Evolutionary conservation across 2,888 invertebrate genomes (phyloP), one percentile per base, ranked within the genome.

Genomic region (Patella ulyssiponensis): DNA sequence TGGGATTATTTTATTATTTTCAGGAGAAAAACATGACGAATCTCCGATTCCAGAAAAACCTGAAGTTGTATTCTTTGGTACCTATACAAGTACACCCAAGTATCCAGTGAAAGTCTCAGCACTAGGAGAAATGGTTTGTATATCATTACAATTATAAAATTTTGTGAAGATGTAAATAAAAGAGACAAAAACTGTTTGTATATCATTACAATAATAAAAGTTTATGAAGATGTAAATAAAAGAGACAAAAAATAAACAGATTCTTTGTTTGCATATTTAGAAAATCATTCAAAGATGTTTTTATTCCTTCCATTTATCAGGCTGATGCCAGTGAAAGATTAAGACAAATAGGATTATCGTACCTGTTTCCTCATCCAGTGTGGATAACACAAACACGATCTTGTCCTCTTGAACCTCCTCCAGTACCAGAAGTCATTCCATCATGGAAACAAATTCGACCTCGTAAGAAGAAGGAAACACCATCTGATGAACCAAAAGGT

Each of bases 381-480:
- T 86, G 88, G 82, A 82, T 92, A 71, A 90, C 88, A 9, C 90
- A 91, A 85, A 91, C 91, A n/a, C 81, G 92, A n/a, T 87, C 90
- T 17, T 90, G 91, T 74, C 91, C 92, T 15, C 83, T 92, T 54
- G 90, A 90, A 74, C 90, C 90, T n/a, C 91, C 91, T 9, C 89
- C 90, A 11, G 89, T 90, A 11, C 89, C 90, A 9, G 90, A 90
- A 80, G 84, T 86, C 72, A 85, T 91, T 12, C 91, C 91, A 0
- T 85, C 90, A 20, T 92, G 92, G 92, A 92, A 92, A 82, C 86
- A 89, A 17, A 92, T 92, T 74, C 83, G 92, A 58, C 91, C 91
- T 4, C 81, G 86, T 23, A 91, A 89, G 79, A 91, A 91, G 81
- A 90, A 89, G 77, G 79, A 82, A 17, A 85, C 89, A 52, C 91